Evolutionary conservation across 2,888 invertebrate genomes (phyloP), one percentile per base, ranked within the genome.

Genomic region (Minunthozetes semirufus): DNA sequence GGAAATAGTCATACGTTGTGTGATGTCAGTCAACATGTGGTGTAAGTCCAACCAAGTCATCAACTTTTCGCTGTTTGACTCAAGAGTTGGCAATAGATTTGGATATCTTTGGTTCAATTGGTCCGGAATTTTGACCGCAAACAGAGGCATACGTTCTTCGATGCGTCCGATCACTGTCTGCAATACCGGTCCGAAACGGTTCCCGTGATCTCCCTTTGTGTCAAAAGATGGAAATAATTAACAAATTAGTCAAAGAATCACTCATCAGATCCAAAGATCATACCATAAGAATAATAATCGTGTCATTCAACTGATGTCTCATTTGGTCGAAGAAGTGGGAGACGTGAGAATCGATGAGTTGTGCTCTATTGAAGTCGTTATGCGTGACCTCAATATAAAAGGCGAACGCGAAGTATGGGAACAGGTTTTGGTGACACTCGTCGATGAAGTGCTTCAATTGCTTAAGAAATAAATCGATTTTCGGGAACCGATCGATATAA

Each of bases 111-210:
- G 25, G 33, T 50, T 22, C 59, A 76, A 22, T 33, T 19, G 19
- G 19, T 75, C 61, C 1, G 76, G 76, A 19, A 76, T 48, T 25
- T 71, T 63, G 6, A 83, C 75, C 46, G 80, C 81, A 76, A 82
- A 78, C 63, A 83, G 80, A 1, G 84, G 84, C 68, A 83, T 79
- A 38, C 83, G 78, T 72, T 83, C 83, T 76, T 84, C 84, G 4
- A 83, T 78, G 72, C 82, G 81, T 0, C 83, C 84, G 19, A 83
- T 80, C 75, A 80, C 81, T 1, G 82, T 82, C 56, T 80, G 79
- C 61, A 82, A 78, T 38, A 83, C 81, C 46, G 79, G 74, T 19
- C 82, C 83, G 74, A 82, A 83, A 59, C 84, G 79, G 77, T 81
- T 81, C 8, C 84, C 84, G 76, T 84, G 84, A 76, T 84, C 84